Evolutionary conservation across 2,797 vertebrate genomes (phyloP), one percentile per base, ranked within the genome.

Genomic region (Hemitrygon akajei): DNA sequence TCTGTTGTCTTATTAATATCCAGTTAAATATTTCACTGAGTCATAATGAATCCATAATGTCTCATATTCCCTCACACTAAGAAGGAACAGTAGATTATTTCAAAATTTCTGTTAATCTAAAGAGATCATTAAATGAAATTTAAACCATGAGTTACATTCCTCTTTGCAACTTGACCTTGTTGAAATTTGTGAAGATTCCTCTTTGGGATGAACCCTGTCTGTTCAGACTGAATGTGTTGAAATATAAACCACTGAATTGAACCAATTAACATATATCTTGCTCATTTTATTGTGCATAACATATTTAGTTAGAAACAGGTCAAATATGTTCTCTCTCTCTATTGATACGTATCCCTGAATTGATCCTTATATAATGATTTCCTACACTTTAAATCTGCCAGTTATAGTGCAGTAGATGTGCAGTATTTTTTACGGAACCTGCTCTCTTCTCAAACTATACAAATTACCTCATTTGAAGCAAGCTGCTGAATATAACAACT

Each of bases 21-120:
- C 89, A 92, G 37, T 22, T 71, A 91, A 71, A 75, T 40, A 69
- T 40, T 92, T 92, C 63, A 16, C 63, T 30, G 69, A n/a, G n/a
- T 40, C 37, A 75, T 91, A 89, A 89, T 71, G n/a, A 91, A 69
- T 91, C 66, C 34, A 91, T 69, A n/a, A 91, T 89, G n/a, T 91
- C 18, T 27, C 2, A 12, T 56, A 6, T 34, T 5, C 5, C 60
- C 47, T 73, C 34, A 30, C 25, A 56, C 71, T 20, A 22, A 47
- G 40, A 1, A 7, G n/a, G n/a, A n/a, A n/a, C n/a, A n/a, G 40
- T 75, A 92, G 7, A 37, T 69, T 9, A 34, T 87, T 87, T 63
- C 79, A 80, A 69, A 89, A 69, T 89, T n/a, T 69, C 14, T 69
- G 34, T 18, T 34, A 69, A 37, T 22, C 86, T 66, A 18, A 89